Evolutionary conservation across 2,888 invertebrate species (phyloP), one percentile per base, ranked within the genome.

Genomic region (Meiosimyza platycephala): DNA sequence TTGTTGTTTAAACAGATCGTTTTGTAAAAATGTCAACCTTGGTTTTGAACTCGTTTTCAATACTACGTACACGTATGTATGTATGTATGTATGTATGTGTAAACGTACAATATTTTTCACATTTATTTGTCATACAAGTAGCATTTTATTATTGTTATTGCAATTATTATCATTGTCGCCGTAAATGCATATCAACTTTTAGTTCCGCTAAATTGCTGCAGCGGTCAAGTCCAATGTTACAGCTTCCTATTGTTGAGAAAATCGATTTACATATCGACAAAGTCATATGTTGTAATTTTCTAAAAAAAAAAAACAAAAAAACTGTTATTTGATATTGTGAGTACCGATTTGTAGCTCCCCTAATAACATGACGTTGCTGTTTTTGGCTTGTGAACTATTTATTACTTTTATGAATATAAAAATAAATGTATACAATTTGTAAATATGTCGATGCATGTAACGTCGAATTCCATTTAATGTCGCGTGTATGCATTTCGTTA

Each of bases 31-130:
- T 71, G 60, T 70, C 73, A 71, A 71, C 75, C 75, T 75, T 72
- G 75, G 63, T 62, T 59, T 72, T 75, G 72, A 72, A 75, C 75
- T 75, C 50, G 72, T 74, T 72, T 57, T 40, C 47, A 11, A 40
- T 40, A 40, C 9, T 40, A 40, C 40, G 9, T 9, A 9, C 40
- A 40, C 40, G 1, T 9, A 28, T 28, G 4, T 28, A 28, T 4
- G 9, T 40, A 3, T 5, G 5, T 40, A 40, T 40, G 7, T 28
- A 3, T 28, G 28, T 28, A 28, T 3, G 28, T 28, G 4, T 28
- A 28, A 28, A 4, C 4, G 40, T 9, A 40, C 40, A 40, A 40
- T 40, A 40, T 40, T 40, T 40, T 55, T 18, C 12, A 52, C 52
- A 16, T 52, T 52, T 52, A 52, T n/a, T 52, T 15, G 9, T 16